Conservation (phyloP, 2,797 vertebrate genomes). For the Notoglanidium macrostoma region DNA sequence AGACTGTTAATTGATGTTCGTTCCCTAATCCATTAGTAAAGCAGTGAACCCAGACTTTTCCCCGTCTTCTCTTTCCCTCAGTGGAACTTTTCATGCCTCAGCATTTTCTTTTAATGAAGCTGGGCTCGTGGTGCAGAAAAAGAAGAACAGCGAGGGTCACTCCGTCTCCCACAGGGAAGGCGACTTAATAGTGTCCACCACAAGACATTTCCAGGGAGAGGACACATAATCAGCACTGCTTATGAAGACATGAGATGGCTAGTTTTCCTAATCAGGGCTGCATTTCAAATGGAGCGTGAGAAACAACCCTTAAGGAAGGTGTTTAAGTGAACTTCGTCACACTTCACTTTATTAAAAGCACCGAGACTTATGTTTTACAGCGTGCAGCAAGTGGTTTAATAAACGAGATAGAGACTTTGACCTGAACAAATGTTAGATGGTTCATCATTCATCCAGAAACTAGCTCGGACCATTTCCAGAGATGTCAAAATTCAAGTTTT, state of each 20-base stretch:
- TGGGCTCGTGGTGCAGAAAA: slow-evolving; percentile 12
- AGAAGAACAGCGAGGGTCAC: slow-evolving; percentile 15
- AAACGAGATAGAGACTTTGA: background rate
- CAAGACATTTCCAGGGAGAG: slow-evolving; percentile 36
- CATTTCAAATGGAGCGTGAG: slow-evolving; percentile 21
- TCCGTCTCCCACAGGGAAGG: slow-evolving; percentile 34
- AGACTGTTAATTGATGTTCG: background rate
- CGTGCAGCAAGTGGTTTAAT: background rate
- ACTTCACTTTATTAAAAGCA: background rate
- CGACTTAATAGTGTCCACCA: slow-evolving; percentile 44
- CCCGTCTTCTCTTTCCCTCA: slow-evolving; percentile 27
- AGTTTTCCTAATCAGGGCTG: slow-evolving; percentile 21
- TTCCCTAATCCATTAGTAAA: slow-evolving; percentile 43
- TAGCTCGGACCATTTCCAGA: background rate
- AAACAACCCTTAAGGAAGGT: background rate
- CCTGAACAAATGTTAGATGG: background rate
- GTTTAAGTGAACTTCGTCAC: background rate
- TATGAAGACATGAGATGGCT: slow-evolving; percentile 32
- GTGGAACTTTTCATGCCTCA: slow-evolving; percentile 12
- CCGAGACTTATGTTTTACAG: background rate
- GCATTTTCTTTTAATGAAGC: slow-evolving; percentile 52
- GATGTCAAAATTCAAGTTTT: background rate
- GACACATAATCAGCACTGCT: slow-evolving; percentile 39
- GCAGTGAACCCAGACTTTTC: slow-evolving; percentile 42
- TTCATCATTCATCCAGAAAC: background rate